A percentile compares a stretch with the other conserved stretches of the same genome.
These are phyloP conservation scores for Shinisaurus crocodilurus DNA, from an alignment of 2,113 vertebrate species.

Conservation along the genomic window DNA sequence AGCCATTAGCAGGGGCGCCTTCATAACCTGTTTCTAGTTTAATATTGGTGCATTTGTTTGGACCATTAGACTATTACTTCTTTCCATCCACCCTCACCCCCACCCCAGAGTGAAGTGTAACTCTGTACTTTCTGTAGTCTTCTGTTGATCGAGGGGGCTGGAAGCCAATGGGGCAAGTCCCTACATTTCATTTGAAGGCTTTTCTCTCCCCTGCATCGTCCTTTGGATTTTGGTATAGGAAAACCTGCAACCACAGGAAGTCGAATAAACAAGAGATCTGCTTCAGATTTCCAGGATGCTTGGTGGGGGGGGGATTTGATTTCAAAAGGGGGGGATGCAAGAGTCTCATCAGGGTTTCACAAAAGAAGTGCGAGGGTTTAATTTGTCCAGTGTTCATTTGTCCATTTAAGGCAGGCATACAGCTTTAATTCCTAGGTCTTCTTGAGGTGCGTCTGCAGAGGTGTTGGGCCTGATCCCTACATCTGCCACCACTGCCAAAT, in stretches of 20 bases:
- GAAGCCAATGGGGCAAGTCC: background rate
- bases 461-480: too few relatives aligned
- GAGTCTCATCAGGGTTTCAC: background rate
- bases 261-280: background rate
- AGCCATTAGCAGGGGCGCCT: too few relatives aligned
- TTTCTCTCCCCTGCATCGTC: background rate
- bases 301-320: background rate
- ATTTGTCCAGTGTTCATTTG: background rate
- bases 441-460: too few relatives aligned
- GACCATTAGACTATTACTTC: background rate
- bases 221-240: background rate
- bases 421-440: too few relatives aligned
- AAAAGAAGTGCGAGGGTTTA: background rate
- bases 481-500: too few relatives aligned
- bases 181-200: background rate
- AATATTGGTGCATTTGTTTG: background rate
- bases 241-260: too few relatives aligned
- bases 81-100: too few relatives aligned
- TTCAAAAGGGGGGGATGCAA: background rate
- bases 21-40: background rate
- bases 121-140: background rate
- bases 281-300: background rate
- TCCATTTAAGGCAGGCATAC: too few relatives aligned
- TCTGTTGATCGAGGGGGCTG: background rate
- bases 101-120: too few relatives aligned